Evolutionary conservation across 92 coral and sea anemone species (phyloP), one percentile per base, ranked within the genome.

Genomic region (Porites lobata): DNA sequence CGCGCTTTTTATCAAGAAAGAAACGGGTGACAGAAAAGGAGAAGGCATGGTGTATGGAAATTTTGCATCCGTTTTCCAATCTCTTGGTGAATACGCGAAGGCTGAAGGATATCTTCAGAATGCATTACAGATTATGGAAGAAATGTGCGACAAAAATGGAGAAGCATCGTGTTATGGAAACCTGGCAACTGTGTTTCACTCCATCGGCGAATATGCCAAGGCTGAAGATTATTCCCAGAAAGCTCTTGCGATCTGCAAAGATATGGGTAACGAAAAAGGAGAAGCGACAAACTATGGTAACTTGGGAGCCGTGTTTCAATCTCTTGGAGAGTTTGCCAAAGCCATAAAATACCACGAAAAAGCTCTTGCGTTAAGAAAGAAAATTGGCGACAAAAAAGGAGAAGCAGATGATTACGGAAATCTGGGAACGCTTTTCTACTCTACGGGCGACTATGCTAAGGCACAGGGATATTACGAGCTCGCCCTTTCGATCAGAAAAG

Each of bases 1-100:
- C 3, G 12, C 59, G 15, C 59, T 54, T 54, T 54, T 54, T 1
- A 54, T 54, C 10, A 54, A 13, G 14, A 54, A 62, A 10, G 66
- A 62, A 62, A 9, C 6, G 15, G 66, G 75, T 70, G 75, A 70
- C 75, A 70, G 29, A 12, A 12, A 70, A 70, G 75, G 75, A 70
- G 18, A 70, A 70, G 75, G 52, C 6, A 43, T 38, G 38, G 50
- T 2, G 12, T 70, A 70, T 70, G 75, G 56, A 26, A 32, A 70
- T 32, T 29, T 32, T 3, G 75, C 50, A 70, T 10, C 75, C 7
- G 43, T 70, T 51, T 69, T 24, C 38, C 17, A 24, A 2, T 70
- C 51, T 26, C 50, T 70, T 70, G 75, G 50, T 11, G 52, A 70
- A 26, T 26, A 70, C 38, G 75, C 13, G 5, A 32, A 26, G 75